Evolutionary conservation across 2,888 invertebrate species (phyloP).

Genomic region (Oithona nana): DNA sequence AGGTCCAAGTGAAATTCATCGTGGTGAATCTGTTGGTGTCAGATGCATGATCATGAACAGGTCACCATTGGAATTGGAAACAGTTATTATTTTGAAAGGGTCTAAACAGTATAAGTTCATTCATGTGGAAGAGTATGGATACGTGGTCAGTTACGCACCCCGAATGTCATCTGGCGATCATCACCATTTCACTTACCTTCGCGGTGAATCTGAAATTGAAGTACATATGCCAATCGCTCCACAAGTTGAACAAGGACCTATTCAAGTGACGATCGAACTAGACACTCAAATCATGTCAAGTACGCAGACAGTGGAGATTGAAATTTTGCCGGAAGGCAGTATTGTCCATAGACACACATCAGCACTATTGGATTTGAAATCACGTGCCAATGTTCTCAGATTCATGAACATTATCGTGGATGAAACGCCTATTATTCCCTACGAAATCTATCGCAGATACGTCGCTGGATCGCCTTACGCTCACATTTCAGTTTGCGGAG

Average conservation of each 20-base stretch:
- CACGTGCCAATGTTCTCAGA: conserved; percentile 72
- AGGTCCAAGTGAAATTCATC: conserved; percentile 12
- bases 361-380: conserved; percentile 72
- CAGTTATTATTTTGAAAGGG: conserved; percentile 25
- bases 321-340: conserved; percentile 11
- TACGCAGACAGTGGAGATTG: conserved; percentile 1
- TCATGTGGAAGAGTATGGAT: conserved; percentile 68
- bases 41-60: conserved; percentile 17
- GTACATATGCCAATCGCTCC: conserved; percentile 60
- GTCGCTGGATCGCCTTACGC: conserved; percentile 76
- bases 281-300: conserved; percentile 15
- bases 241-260: conserved; percentile 3
- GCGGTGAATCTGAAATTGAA: conserved; percentile 47
- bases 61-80: conserved; percentile 18
- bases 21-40: conserved; percentile 16
- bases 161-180: conserved; percentile 78
- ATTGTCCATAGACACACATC: conserved; percentile 47
- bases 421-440: conserved; percentile 76
- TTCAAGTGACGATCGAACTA: neutral
- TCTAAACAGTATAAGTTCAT: conserved; percentile 43
- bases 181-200: conserved; percentile 76
- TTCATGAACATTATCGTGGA: conserved; percentile 90
- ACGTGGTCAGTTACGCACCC: conserved; percentile 59
- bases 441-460: conserved; percentile 73
- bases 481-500: conserved; percentile 59